Conservation (phyloP, 2,113 vertebrate species). For the Shinisaurus crocodilurus region DNA sequence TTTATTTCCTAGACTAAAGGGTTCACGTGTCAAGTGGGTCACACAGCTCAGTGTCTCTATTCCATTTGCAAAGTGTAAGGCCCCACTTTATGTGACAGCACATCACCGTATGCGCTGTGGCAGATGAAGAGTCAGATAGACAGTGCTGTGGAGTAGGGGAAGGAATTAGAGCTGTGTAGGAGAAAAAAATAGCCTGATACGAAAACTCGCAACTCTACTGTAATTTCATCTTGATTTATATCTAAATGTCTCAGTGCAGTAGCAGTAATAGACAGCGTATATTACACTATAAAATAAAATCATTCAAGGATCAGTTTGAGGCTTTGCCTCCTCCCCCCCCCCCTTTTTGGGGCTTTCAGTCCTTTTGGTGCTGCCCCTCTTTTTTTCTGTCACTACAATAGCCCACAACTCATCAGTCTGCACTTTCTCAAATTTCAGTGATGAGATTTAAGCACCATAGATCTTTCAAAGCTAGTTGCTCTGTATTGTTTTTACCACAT, state of each 20-base stretch:
- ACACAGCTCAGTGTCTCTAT: not conserved
- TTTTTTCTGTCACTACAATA: not conserved
- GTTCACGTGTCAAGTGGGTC: not conserved
- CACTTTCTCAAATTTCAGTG: slow-evolving; percentile 26
- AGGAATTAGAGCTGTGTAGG: no score
- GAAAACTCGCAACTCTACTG: not conserved
- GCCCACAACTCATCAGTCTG: not conserved
- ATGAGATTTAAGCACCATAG: slow-evolving; percentile 2
- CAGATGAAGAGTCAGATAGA: not conserved
- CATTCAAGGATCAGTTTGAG: not conserved
- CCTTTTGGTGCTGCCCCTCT: not conserved
- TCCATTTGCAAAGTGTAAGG: not conserved
- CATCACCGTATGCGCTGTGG: not conserved
- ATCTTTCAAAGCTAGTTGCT: slow-evolving; percentile 10
- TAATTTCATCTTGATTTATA: not conserved
- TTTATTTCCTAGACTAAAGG: not conserved
- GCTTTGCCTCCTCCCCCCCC: not conserved
- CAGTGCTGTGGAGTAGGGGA: no score
- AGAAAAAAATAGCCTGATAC: no score
- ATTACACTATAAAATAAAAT: not conserved
- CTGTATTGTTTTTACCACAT: not conserved
- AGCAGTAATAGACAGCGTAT: no score
- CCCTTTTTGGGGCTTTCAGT: not conserved
- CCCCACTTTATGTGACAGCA: not conserved
- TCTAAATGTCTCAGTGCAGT: not conserved